These are phyloP conservation scores for Aplodontia rufa DNA, from an alignment of 2,113 vertebrate species.

Conservation along the genomic window DNA sequence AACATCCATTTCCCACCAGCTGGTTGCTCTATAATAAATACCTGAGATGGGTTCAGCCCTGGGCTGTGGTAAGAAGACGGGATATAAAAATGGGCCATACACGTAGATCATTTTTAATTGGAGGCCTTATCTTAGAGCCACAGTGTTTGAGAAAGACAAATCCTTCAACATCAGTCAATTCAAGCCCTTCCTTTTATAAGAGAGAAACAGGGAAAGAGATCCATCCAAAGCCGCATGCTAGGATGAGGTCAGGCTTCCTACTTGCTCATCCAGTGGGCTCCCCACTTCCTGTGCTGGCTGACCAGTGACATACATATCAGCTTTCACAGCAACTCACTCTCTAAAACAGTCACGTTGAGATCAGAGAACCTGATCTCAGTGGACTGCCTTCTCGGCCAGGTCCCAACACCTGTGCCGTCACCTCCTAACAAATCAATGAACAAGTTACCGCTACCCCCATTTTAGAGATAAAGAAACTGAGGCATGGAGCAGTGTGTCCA, in stretches of 20 bases:
- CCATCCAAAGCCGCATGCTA: background rate
- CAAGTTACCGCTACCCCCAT: background rate
- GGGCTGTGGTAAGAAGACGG: background rate
- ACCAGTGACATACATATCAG: background rate
- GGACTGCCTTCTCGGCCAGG: background rate
- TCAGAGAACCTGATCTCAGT: background rate
- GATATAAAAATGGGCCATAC: background rate
- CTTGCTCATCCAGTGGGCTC: background rate
- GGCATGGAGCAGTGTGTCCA: no score
- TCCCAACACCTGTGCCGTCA: background rate
- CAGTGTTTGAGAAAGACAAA: background rate
- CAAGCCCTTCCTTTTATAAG: background rate
- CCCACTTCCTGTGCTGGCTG: background rate
- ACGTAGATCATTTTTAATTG: background rate
- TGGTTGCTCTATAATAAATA: background rate
- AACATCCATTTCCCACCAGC: background rate
- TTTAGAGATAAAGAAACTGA: background rate
- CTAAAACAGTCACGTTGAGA: background rate
- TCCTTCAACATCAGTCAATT: background rate
- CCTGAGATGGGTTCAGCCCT: background rate
- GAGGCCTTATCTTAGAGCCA: background rate
- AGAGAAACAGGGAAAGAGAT: background rate
- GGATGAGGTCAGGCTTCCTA: background rate
- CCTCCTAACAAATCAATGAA: background rate
- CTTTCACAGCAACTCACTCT: background rate